Evolutionary conservation across 2,797 vertebrate genomes (phyloP).

Genomic region (Danio albolineatus): DNA sequence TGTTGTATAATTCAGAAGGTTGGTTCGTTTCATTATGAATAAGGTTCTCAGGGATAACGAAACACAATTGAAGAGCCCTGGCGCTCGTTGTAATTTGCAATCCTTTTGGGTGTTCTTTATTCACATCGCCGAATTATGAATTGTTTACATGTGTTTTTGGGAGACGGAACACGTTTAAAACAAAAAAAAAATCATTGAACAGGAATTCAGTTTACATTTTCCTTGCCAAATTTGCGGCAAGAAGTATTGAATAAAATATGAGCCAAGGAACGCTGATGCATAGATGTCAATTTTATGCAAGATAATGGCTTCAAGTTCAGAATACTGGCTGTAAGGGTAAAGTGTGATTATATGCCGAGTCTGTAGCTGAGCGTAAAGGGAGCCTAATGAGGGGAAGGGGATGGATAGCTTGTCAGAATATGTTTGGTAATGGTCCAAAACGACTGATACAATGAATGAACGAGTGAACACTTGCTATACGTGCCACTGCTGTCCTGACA

Average conservation of each 20-base stretch:
- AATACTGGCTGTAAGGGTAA: constrained; percentile 19
- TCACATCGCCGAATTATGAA: constrained; percentile 67
- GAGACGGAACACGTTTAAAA: constrained; percentile 20
- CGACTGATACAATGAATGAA: constrained; percentile 17
- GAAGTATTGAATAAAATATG: constrained; percentile 53
- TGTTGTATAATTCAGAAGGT: constrained; percentile 75
- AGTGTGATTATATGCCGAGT: constrained; percentile 14
- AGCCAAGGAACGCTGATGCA: constrained; percentile 61
- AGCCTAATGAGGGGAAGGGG: background rate
- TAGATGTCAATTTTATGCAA: constrained; percentile 35
- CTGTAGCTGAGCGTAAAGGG: constrained; percentile 18
- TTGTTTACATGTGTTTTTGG: constrained; percentile 74
- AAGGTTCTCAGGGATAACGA: constrained; percentile 83
- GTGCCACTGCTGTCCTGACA: constrained; percentile 12
- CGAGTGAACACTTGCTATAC: constrained; percentile 1
- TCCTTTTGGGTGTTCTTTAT: constrained; percentile 69
- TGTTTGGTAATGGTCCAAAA: constrained; percentile 26
- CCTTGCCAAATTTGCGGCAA: constrained; percentile 54
- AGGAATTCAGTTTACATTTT: constrained; percentile 56
- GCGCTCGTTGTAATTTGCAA: constrained; percentile 69
- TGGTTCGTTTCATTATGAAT: constrained; percentile 73
- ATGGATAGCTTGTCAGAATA: constrained; percentile 1
- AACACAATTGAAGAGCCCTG: constrained; percentile 78
- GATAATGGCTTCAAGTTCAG: constrained; percentile 24
- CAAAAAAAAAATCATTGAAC: constrained; percentile 1